Evolutionary conservation across 2,888 invertebrate genomes (phyloP).

Genomic region (Autographa gamma): DNA sequence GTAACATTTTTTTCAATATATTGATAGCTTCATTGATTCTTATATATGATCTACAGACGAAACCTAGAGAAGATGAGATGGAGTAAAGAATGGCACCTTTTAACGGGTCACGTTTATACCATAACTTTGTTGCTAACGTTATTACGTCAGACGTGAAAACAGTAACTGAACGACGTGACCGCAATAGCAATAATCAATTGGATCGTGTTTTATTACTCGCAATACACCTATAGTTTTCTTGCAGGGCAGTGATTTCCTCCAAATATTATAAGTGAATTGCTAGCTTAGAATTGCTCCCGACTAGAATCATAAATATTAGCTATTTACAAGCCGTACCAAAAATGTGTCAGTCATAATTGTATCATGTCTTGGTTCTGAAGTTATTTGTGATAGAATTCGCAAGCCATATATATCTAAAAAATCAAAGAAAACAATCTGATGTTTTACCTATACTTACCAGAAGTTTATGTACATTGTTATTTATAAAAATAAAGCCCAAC

Average conservation of each 20-base stretch:
- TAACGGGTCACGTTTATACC: conserved; percentile 83
- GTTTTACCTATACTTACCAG: too few species aligned
- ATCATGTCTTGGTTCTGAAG: neutral
- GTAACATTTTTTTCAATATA: neutral
- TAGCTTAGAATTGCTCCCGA: neutral
- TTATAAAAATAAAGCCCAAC: too few species aligned
- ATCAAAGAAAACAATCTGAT: too few species aligned
- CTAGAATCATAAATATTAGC: neutral
- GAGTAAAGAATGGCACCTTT: conserved; percentile 68
- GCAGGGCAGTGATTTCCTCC: conserved; percentile 69
- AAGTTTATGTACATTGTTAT: too few species aligned
- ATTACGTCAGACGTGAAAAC: conserved; percentile 88
- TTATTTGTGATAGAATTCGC: too few species aligned
- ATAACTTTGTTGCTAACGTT: conserved; percentile 87
- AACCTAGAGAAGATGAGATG: conserved; percentile 60
- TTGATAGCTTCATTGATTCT: conserved; percentile 32
- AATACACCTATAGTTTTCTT: conserved; percentile 65
- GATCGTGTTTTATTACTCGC: conserved; percentile 81
- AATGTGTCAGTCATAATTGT: neutral
- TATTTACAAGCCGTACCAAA: neutral
- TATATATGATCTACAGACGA: conserved; percentile 37
- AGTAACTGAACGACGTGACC: conserved; percentile 88
- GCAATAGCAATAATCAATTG: conserved; percentile 88
- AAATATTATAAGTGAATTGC: conserved; percentile 17
- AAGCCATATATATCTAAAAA: too few species aligned